Evolutionary conservation across 2,888 invertebrate genomes (phyloP), one percentile per base, ranked within the genome.

Genomic region (Apamea sordens): DNA sequence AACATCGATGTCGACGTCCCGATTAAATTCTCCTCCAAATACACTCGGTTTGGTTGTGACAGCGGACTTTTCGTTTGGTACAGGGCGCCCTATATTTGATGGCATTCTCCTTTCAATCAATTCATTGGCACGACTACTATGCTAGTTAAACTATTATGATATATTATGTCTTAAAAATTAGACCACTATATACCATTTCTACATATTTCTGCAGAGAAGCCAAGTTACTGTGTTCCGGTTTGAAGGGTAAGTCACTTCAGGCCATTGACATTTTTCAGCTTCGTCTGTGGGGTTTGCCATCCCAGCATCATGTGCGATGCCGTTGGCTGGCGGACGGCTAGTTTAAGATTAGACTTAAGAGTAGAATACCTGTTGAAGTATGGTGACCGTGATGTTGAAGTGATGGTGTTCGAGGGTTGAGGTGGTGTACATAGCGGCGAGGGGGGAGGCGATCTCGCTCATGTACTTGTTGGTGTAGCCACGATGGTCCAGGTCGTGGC

Each of bases 341-440:
- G 6, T 24, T 53, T 15, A 56, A 56, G 24, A 56, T 11, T 24
- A 56, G 1, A 56, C 21, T 8, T 72, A 63, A 44, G 1, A 50
- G 10, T 10, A 18, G 10, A 36, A 41, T 61, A 56, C 98, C 97
- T 98, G 98, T 93, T 98, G 98, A 28, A 99, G 95, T 86, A 99
- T 98, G 24, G 98, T 98, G 50, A 98, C 98, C 0, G 98, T 98
- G 92, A 98, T 98, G 92, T 99, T 98, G 93, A 98, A 99, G 93
- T 99, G 98, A 92, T 99, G 98, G 91, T 99, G 98, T 92, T 99
- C 99, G 97, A 98, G 97, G 0, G 98, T 98, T 0, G 98, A 98
- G 0, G 98, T 99, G 56, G 98, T 98, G 93, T 99, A 99, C 93
- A 99, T 98, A 47, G 98, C 97, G 0, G 98, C 98, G 61, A 99